Percentiles rank a stretch among this genome's conserved stretches.
These are phyloP conservation scores for Schizotus pectinicornis DNA, from an alignment of 2,888 invertebrate genomes.

Conservation along the genomic window DNA sequence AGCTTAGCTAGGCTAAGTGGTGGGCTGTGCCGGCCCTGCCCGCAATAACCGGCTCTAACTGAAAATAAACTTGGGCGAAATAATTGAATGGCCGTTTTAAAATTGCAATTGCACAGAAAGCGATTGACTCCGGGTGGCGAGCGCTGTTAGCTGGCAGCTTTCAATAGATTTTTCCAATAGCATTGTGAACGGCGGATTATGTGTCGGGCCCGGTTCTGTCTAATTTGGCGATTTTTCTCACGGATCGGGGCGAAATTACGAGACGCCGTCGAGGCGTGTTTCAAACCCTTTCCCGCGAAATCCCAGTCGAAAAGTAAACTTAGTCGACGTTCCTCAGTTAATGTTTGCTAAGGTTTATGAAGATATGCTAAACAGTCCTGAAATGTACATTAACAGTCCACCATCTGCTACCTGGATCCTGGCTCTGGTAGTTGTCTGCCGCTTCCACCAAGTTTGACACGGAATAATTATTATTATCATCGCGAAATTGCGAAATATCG, in stretches of 20 bases:
- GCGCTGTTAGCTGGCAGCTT: background rate
- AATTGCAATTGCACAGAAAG: conserved; percentile 3
- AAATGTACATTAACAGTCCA: conserved; percentile 40
- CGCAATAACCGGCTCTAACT: background rate
- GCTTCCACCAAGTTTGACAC: background rate
- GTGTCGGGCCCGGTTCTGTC: conserved; percentile 1
- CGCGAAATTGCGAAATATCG: background rate
- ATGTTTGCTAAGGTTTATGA: conserved; percentile 42
- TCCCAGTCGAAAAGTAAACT: conserved; percentile 35
- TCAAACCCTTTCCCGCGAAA: background rate
- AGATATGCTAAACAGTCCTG: conserved; percentile 41
- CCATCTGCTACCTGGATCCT: conserved; percentile 39
- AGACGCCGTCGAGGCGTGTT: background rate
- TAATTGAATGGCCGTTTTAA: conserved; percentile 6
- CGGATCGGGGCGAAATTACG: too few species aligned
- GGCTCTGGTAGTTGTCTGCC: conserved; percentile 20
- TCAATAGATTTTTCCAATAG: background rate
- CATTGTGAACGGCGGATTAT: background rate
- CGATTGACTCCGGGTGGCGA: background rate
- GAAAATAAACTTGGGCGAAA: conserved; percentile 6
- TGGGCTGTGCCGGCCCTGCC: too few species aligned
- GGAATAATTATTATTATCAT: conserved; percentile 20
- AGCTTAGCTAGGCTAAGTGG: too few species aligned
- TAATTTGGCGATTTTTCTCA: conserved; percentile 14
- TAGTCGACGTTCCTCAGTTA: conserved; percentile 33